Evolutionary conservation across 1,140 invertebrate species (phyloP).

Genomic region (Cheumatopsyche charites): DNA sequence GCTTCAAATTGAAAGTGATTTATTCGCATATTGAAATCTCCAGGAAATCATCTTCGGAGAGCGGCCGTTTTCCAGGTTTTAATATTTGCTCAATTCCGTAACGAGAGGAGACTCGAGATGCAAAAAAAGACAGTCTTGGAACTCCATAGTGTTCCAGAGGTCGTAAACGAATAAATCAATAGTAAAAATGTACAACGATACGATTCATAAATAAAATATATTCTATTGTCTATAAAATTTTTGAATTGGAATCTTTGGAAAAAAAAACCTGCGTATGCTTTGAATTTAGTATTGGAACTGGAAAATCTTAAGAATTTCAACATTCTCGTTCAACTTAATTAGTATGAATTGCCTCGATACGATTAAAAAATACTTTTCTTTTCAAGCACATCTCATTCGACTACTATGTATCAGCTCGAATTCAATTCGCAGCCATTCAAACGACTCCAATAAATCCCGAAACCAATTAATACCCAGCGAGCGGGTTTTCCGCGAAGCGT

Average conservation of each 20-base stretch:
- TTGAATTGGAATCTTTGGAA: too few relatives aligned
- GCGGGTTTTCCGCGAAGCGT: background rate
- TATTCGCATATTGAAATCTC: conserved; percentile 22
- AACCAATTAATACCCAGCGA: too few relatives aligned
- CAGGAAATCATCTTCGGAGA: conserved; percentile 31
- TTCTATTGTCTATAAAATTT: too few relatives aligned
- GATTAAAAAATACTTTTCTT: too few relatives aligned
- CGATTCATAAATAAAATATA: background rate
- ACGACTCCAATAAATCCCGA: too few relatives aligned
- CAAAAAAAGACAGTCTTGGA: conserved; percentile 19
- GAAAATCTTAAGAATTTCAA: too few relatives aligned
- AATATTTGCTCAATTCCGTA: conserved; percentile 29
- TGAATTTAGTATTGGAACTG: too few relatives aligned
- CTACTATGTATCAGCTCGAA: background rate
- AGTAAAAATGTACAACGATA: background rate
- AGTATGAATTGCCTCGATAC: too few relatives aligned
- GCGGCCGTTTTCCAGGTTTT: conserved; percentile 1
- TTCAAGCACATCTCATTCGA: too few relatives aligned
- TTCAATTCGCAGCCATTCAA: too few relatives aligned
- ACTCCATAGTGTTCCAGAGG: conserved; percentile 15
- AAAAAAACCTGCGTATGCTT: too few relatives aligned
- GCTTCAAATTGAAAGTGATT: conserved; percentile 24
- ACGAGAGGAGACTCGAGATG: conserved; percentile 1
- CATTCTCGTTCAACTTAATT: too few relatives aligned
- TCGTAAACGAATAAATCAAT: conserved; percentile 1